Base-by-base conservation (phyloP, 1,140 invertebrate species). In the Drosophila hydei region DNA sequence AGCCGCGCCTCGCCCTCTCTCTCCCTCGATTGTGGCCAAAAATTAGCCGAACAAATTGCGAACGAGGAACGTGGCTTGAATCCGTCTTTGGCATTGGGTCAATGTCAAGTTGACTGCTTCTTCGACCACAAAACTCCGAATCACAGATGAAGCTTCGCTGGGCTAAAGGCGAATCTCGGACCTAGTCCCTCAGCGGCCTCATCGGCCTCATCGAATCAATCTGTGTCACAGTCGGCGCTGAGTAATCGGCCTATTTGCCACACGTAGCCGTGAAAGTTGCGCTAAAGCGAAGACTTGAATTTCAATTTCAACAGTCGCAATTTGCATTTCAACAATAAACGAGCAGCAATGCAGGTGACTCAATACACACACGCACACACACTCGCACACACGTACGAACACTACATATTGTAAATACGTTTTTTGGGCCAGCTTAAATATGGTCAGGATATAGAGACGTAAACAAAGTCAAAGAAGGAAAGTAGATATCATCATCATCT, bases 81-180 rank as follows among this genome's bases (percentile, higher is more conserved):
- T 79, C 64, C 61, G 75, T 72, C 61, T 75, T 62, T 74, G 67
- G 78, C 81, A 78, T 87, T 87, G 83, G 81, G 81, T 87, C 81
- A 87, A 87, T 87, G 81, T 87, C 81, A 87, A 87, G 81, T 81
- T 75, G 79, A 45, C 27, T 42, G 45, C 47, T 61, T 19, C 4
- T 19, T 79, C n/a, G 79, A 85, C 80, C 80, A 76, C 75, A 75
- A 43, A 55, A 18, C 2, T n/a, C 40, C 36, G 51, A 61, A 43
- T 8, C 30, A 3, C 6, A 33, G 9, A 33, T 33, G 30, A 33
- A 11, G 60, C 43, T 62, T 65, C 68, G 75, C 65, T 78, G 77
- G 78, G 64, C 70, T 63, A 74, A 40, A 23, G 12, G 12, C 7
- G 47, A 38, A 21, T 19, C 14, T n/a, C 8, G 3, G n/a, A n/a